Percentiles rank a stretch among this genome's conserved stretches.
Conservation (phyloP, 2,888 invertebrate genomes). For the Cantharis rufa region DNA sequence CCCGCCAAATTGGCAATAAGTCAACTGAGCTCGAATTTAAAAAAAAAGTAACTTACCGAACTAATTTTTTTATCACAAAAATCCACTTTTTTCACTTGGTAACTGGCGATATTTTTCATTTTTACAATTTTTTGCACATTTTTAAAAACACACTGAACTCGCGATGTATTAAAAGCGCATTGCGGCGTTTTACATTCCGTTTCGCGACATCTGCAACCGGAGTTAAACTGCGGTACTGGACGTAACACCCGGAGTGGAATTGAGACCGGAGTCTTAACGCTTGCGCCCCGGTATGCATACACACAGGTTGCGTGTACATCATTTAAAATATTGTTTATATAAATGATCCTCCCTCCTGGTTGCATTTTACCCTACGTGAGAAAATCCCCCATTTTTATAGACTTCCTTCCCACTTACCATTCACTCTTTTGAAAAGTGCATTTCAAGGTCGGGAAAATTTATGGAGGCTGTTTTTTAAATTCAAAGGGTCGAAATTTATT, state of each 20-base stretch:
- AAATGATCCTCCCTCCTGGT: constrained; percentile 40
- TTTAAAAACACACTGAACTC: neutral
- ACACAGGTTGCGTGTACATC: constrained; percentile 47
- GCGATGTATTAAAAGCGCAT: constrained; percentile 10
- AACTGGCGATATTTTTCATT: neutral
- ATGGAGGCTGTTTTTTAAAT: neutral
- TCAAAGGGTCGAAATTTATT: neutral
- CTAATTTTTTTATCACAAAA: neutral
- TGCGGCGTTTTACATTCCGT: constrained; percentile 16
- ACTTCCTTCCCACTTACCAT: neutral
- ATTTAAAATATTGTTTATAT: constrained; percentile 47
- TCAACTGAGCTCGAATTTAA: neutral
- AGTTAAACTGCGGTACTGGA: constrained; percentile 38
- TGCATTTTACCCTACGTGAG: constrained; percentile 10
- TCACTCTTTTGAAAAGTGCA: neutral
- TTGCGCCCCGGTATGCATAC: constrained; percentile 40
- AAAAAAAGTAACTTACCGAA: neutral
- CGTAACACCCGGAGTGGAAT: constrained; percentile 34
- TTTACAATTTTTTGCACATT: neutral
- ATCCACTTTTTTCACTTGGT: neutral
- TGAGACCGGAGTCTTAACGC: constrained; percentile 36
- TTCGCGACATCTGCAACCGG: constrained; percentile 24
- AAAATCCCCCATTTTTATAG: neutral
- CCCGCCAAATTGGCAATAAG: neutral
- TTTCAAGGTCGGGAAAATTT: neutral